These are phyloP conservation scores for Drosophila austrosaltans DNA, from an alignment of 2,888 invertebrate genomes.

Conservation along the genomic window DNA sequence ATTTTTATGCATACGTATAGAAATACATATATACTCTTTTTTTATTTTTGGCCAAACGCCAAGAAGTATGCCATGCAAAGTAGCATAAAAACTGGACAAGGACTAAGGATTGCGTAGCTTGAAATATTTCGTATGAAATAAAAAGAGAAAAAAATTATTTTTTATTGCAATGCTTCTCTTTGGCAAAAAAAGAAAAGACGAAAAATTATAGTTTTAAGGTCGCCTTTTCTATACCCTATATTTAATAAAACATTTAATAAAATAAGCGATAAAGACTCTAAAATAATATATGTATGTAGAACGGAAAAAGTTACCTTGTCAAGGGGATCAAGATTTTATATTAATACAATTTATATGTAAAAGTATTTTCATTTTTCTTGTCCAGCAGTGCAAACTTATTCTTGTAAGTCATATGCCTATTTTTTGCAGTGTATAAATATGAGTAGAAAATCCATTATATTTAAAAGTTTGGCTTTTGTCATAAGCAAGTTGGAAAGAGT, in stretches of 20 bases:
- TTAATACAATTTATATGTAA: neutral
- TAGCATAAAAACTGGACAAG: conserved; percentile 19
- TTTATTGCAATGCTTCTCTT: neutral
- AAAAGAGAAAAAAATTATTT: conserved; percentile 17
- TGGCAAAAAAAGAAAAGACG: neutral
- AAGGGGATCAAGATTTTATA: too few relatives aligned
- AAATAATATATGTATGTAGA: too few relatives aligned
- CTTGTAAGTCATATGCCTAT: neutral
- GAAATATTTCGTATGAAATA: conserved; percentile 18
- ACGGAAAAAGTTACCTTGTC: too few relatives aligned
- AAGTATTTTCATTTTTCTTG: neutral
- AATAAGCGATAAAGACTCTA: too few relatives aligned
- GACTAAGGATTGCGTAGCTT: conserved; percentile 12
- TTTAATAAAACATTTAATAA: too few relatives aligned
- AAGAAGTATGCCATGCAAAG: conserved; percentile 33
- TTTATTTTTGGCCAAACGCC: conserved; percentile 28
- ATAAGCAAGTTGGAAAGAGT: neutral
- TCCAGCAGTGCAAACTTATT: neutral
- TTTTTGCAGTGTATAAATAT: neutral
- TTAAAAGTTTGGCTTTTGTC: neutral
- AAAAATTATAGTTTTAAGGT: neutral
- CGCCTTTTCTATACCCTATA: neutral
- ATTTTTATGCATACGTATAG: neutral
- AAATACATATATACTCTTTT: neutral
- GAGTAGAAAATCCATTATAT: neutral